A percentile compares a stretch with the other conserved stretches of the same genome.
phyloP scores from a whole-genome alignment of 2,888 invertebrate genomes.

The Meghimatium bilineatum region DNA sequence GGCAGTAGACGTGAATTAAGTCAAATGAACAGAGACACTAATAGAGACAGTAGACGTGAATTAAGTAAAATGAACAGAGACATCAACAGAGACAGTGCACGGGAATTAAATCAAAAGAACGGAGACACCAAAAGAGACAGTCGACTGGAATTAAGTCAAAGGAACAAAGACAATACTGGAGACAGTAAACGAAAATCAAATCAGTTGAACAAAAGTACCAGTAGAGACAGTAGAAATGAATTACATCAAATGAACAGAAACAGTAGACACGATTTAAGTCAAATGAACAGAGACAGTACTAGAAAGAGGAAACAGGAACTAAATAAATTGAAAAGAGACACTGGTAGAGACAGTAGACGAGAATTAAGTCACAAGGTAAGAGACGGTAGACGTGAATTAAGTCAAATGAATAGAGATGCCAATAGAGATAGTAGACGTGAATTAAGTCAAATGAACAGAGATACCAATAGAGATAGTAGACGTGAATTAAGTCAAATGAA shows the following conservation, averaged over 20 bases:
- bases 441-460: background rate
- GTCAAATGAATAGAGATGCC: background rate
- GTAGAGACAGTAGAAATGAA: background rate
- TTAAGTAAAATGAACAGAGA: background rate
- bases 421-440: background rate
- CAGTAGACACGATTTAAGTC: background rate
- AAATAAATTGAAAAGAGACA: slow-evolving; percentile 6
- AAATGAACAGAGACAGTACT: slow-evolving; percentile 14
- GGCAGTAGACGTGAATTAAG: background rate
- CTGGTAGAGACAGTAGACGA: background rate
- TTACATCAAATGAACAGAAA: too few species aligned
- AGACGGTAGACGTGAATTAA: background rate
- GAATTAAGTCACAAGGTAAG: background rate
- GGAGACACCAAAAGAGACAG: background rate
- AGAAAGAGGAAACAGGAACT: background rate
- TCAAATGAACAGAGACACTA: background rate
- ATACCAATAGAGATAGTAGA: background rate
- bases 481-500: too few species aligned
- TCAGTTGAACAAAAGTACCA: background rate
- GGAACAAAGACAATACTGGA: background rate
- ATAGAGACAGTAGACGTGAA: background rate
- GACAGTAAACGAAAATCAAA: background rate
- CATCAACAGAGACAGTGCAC: background rate
- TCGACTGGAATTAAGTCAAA: background rate
- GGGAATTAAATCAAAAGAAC: too few species aligned